Percentiles rank a stretch among this genome's conserved stretches.
Conservation (phyloP, 2,113 vertebrate genomes). For the Eidolon helvum region DNA sequence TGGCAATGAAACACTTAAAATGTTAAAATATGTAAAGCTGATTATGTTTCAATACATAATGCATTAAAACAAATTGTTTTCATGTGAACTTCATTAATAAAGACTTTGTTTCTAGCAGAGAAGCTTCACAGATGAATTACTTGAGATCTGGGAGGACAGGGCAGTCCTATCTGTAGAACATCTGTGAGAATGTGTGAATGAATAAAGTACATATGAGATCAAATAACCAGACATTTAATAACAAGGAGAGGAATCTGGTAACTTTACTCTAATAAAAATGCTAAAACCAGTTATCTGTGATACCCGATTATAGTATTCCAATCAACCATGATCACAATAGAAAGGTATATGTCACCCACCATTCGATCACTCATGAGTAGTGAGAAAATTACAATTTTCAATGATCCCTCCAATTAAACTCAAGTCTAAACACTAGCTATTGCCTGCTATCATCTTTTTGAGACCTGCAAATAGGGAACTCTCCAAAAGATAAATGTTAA, state of each 20-base stretch:
- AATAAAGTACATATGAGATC: neutral
- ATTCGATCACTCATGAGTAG: neutral
- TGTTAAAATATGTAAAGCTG: slow-evolving; percentile 80
- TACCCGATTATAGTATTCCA: neutral
- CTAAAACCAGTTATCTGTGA: neutral
- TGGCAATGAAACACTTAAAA: slow-evolving; percentile 66
- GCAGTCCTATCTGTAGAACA: neutral
- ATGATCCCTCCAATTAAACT: neutral
- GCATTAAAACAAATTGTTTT: slow-evolving; percentile 78
- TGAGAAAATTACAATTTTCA: slow-evolving; percentile 12
- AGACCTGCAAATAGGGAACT: neutral
- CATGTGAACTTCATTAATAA: slow-evolving; percentile 77
- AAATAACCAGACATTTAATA: neutral
- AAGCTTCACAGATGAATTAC: slow-evolving; percentile 69
- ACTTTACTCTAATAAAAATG: neutral
- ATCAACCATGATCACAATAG: neutral
- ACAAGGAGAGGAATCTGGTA: neutral
- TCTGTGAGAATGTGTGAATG: neutral
- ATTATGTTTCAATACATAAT: slow-evolving; percentile 78
- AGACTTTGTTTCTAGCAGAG: slow-evolving; percentile 76
- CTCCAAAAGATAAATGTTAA: slow-evolving; percentile 34
- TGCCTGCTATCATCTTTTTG: neutral
- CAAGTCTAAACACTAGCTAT: neutral
- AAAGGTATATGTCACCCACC: neutral
- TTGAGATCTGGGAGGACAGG: slow-evolving; percentile 66